These are phyloP conservation scores for Pseudomyrmex cubaensis DNA, from an alignment of 1,140 invertebrate genomes.

Conservation along the genomic window DNA sequence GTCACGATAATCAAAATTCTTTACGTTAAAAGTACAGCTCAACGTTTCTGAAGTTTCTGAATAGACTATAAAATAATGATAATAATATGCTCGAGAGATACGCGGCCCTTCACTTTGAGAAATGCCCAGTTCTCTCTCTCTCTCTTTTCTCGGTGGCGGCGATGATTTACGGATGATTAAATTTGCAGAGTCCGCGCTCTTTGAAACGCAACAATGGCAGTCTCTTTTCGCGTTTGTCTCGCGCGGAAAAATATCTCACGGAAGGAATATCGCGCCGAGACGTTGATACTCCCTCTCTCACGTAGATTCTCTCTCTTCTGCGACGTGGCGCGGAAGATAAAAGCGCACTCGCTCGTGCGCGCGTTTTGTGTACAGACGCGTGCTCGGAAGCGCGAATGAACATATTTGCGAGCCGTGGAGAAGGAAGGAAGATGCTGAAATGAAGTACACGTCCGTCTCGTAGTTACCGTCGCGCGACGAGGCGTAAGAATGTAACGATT, in stretches of 20 bases:
- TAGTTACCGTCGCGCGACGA: conserved; percentile 4
- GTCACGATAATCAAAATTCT: not conserved
- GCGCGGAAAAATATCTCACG: conserved; percentile 53
- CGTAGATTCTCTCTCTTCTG: conserved; percentile 18
- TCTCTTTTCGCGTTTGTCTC: conserved; percentile 55
- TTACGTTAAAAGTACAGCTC: conserved; percentile 10
- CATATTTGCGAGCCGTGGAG: not conserved
- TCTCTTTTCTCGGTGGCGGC: conserved; percentile 9
- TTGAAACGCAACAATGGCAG: conserved; percentile 59
- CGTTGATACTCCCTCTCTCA: conserved; percentile 50
- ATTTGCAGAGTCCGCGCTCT: conserved; percentile 50
- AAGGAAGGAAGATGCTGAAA: not conserved
- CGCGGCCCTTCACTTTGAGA: conserved; percentile 45
- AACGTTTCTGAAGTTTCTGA: conserved; percentile 20
- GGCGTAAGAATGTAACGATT: conserved; percentile 4
- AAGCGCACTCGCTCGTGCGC: conserved; percentile 18
- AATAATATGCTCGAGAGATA: conserved; percentile 42
- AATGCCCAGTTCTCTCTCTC: conserved; percentile 23
- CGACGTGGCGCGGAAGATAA: conserved; percentile 25
- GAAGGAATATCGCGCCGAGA: conserved; percentile 49
- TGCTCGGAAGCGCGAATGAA: conserved; percentile 24
- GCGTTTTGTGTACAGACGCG: conserved; percentile 43
- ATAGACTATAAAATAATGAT: conserved; percentile 51
- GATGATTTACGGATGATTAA: conserved; percentile 63
- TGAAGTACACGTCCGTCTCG: conserved; percentile 28